These are phyloP conservation scores for Clamator glandarius DNA, from an alignment of 2,797 vertebrate species.

Conservation along the genomic window DNA sequence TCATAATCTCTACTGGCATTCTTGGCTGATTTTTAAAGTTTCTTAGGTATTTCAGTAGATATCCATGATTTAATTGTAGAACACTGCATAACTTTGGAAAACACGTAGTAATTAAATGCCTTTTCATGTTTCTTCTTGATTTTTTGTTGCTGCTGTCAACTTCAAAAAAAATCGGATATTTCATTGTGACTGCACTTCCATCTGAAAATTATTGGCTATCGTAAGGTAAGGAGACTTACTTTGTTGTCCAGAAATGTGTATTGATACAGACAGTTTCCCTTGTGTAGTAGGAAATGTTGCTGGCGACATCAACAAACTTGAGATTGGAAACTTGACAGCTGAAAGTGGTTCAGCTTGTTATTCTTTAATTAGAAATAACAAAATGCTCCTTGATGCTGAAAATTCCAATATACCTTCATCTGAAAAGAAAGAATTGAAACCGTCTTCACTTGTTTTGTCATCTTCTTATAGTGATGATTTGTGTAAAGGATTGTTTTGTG, in stretches of 20 bases:
- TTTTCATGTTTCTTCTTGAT: conserved; percentile 81
- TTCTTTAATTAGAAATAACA: conserved; percentile 59
- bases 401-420: conserved; percentile 45
- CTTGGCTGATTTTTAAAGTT: not conserved
- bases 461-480: conserved; percentile 64
- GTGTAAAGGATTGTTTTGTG: conserved; percentile 48
- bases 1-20: not conserved
- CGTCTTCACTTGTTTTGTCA: conserved; percentile 61
- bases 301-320: conserved; percentile 31
- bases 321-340: conserved; percentile 69
- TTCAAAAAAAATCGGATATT: conserved; percentile 54
- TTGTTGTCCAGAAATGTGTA: conserved; percentile 79
- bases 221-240: conserved; percentile 99
- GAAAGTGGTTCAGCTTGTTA: conserved; percentile 55
- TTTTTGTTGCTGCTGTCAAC: conserved; percentile 72
- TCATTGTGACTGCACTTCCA: conserved; percentile 28
- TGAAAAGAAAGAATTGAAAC: conserved; percentile 68
- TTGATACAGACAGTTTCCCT: conserved; percentile 61
- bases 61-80: not conserved
- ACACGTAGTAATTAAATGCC: conserved; percentile 93
- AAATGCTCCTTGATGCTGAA: conserved; percentile 58
- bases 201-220: conserved; percentile 90
- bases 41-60: not conserved
- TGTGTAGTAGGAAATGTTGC: conserved; percentile 41
- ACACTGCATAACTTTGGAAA: not conserved